These are phyloP conservation scores for Hippocampus zosterae DNA, from an alignment of 2,113 vertebrate species.

Conservation along the genomic window DNA sequence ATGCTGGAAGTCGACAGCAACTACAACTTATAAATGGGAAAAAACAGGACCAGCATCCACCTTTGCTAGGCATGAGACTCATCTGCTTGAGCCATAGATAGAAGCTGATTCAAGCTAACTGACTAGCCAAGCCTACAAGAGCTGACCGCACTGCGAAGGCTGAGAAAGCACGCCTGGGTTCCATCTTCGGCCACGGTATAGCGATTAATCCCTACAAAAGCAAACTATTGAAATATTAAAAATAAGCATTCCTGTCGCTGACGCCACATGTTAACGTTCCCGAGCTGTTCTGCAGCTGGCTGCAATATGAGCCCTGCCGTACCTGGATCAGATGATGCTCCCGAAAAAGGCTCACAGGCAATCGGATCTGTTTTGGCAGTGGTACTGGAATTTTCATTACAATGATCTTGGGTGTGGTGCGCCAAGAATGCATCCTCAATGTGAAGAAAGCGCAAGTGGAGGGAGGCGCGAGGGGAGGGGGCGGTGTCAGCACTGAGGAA, in stretches of 20 bases:
- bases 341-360: slow-evolving; percentile 82
- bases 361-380: slow-evolving; percentile 82
- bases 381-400: slow-evolving; percentile 90
- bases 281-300: slow-evolving; percentile 19
- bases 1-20: too few species aligned
- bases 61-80: too few species aligned
- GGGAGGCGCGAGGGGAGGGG: slow-evolving; percentile 2
- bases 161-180: too few species aligned
- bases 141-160: too few species aligned
- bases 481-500: neutral
- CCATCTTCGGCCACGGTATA: too few species aligned
- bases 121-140: too few species aligned
- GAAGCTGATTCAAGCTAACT: too few species aligned
- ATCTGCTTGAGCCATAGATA: too few species aligned
- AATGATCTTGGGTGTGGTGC: slow-evolving; percentile 88
- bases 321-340: slow-evolving; percentile 77
- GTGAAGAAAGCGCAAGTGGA: slow-evolving; percentile 28
- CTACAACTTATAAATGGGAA: too few species aligned
- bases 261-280: neutral
- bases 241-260: neutral
- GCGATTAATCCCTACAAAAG: too few species aligned
- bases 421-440: slow-evolving; percentile 75
- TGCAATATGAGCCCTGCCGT: slow-evolving; percentile 67
- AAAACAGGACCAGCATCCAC: too few species aligned
- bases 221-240: neutral